Percentiles rank a stretch among this genome's conserved stretches.
Conservation (phyloP, 2,888 invertebrate genomes). For the Macropis europaea region DNA sequence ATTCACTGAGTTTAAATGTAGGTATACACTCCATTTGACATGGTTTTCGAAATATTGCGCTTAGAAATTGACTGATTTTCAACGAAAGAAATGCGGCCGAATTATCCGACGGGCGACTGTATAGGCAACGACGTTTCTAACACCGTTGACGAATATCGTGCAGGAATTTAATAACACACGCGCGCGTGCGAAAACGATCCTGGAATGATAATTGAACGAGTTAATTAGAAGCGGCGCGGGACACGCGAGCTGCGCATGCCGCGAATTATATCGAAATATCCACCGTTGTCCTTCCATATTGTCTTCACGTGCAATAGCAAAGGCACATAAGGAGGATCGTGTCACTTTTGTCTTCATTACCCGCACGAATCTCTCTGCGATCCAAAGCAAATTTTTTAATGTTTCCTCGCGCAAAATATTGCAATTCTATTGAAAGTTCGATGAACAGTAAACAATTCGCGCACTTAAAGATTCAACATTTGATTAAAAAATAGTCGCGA, state of each 20-base stretch:
- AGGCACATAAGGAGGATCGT: neutral
- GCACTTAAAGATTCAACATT: too few relatives aligned
- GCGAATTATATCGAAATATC: constrained; percentile 53
- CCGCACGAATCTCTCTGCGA: constrained; percentile 12
- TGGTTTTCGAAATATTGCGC: too few relatives aligned
- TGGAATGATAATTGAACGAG: constrained; percentile 67
- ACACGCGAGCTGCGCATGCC: constrained; percentile 71
- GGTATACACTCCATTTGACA: too few relatives aligned
- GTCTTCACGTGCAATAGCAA: neutral
- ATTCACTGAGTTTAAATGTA: too few relatives aligned
- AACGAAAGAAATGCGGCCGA: too few relatives aligned
- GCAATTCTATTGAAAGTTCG: neutral
- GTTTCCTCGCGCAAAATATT: neutral
- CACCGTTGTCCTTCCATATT: constrained; percentile 8
- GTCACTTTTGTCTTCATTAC: constrained; percentile 6
- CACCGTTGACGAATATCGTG: constrained; percentile 16
- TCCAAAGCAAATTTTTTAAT: neutral
- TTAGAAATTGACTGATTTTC: too few relatives aligned
- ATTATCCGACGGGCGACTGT: too few relatives aligned
- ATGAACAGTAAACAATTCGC: neutral
- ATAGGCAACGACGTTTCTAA: neutral
- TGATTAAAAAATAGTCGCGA: too few relatives aligned
- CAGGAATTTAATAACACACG: constrained; percentile 46
- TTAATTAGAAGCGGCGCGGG: constrained; percentile 70
- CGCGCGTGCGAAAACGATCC: constrained; percentile 32